A percentile compares a stretch with the other conserved stretches of the same genome.
phyloP scores from a whole-genome alignment of 2,888 invertebrate genomes.

The Rambutsinella grinnellia region DNA sequence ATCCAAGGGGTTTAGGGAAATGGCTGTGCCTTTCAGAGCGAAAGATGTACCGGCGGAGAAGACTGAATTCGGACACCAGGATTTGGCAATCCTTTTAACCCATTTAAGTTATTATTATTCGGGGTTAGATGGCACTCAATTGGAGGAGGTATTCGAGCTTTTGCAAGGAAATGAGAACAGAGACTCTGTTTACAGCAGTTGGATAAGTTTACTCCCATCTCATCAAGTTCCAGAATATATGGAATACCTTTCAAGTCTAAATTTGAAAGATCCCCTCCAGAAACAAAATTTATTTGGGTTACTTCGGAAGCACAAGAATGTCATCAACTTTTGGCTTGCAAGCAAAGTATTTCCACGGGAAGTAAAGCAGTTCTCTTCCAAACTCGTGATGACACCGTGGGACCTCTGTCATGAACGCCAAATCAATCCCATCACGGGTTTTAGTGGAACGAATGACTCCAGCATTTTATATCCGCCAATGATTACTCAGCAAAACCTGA shows the following conservation, averaged over 20 bases:
- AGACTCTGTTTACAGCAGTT: slow-evolving; percentile 4
- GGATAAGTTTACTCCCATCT: slow-evolving; percentile 10
- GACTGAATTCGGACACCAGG: slow-evolving; percentile 62
- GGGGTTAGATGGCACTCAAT: slow-evolving; percentile 50
- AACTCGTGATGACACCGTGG: slow-evolving; percentile 49
- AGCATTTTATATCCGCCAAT: slow-evolving; percentile 27
- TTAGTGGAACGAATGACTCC: slow-evolving; percentile 55
- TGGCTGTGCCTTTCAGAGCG: slow-evolving; percentile 59
- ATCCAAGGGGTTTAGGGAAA: slow-evolving; percentile 21
- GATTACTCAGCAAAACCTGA: slow-evolving; percentile 34
- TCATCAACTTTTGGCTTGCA: slow-evolving; percentile 45
- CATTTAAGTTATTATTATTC: slow-evolving; percentile 63
- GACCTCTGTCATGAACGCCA: slow-evolving; percentile 25
- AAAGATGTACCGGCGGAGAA: slow-evolving; percentile 58
- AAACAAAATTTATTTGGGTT: slow-evolving; percentile 13
- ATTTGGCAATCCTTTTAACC: slow-evolving; percentile 58
- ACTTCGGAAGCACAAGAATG: slow-evolving; percentile 26
- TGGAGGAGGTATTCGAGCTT: slow-evolving; percentile 43
- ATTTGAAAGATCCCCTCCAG: slow-evolving; percentile 31
- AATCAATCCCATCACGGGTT: slow-evolving; percentile 29
- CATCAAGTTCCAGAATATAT: slow-evolving; percentile 18
- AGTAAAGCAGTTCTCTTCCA: slow-evolving; percentile 44
- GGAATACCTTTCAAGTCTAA: not conserved
- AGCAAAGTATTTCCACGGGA: slow-evolving; percentile 42
- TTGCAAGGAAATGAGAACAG: slow-evolving; percentile 13